phyloP scores from a whole-genome alignment of 2,797 vertebrate genomes.

The Margarornis squamiger region DNA sequence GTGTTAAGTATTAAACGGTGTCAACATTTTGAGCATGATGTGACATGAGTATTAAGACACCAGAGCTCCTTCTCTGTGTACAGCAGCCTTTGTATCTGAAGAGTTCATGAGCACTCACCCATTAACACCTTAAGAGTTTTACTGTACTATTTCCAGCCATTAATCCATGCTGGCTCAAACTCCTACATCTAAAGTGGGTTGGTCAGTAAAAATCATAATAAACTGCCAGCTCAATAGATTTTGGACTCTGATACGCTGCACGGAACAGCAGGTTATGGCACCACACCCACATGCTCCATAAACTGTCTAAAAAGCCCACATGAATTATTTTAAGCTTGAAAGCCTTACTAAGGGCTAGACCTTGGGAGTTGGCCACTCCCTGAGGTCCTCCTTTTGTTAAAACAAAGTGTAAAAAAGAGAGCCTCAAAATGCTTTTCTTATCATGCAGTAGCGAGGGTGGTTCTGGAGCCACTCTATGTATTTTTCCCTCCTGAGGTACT shows the following conservation, averaged over 20 bases:
- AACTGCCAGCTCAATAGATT: background rate
- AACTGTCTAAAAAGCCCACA: background rate
- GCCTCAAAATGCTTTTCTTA: background rate
- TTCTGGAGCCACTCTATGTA: background rate
- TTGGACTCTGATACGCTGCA: background rate
- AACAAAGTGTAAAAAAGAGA: background rate
- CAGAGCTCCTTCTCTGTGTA: background rate
- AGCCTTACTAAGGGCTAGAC: background rate
- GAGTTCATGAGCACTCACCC: background rate
- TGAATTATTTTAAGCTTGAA: background rate
- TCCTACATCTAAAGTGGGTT: background rate
- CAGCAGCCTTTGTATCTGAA: background rate
- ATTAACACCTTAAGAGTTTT: background rate
- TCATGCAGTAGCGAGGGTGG: background rate
- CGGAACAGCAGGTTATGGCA: background rate
- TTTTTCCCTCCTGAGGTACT: background rate
- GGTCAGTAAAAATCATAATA: background rate
- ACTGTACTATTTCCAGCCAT: background rate
- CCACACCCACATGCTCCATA: background rate
- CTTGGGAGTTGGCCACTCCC: background rate
- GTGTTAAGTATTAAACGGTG: background rate
- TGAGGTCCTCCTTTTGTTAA: background rate
- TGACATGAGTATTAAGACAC: background rate
- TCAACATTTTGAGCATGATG: background rate
- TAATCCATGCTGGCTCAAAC: background rate